Evolutionary conservation across 2,888 invertebrate species (phyloP).

Genomic region (Caenorhabditis panamensis): DNA sequence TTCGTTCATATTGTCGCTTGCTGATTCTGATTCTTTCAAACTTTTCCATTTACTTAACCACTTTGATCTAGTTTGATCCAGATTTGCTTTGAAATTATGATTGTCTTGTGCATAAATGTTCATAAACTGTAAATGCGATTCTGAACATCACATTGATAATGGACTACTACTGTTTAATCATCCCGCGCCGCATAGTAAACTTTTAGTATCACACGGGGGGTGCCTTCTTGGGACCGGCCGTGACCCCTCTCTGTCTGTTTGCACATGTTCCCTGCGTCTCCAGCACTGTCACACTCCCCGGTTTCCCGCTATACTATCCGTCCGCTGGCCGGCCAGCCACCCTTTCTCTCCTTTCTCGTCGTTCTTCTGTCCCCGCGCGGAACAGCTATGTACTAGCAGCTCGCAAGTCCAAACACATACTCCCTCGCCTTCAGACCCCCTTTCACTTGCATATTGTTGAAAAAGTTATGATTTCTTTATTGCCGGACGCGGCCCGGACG

Average conservation of each 20-base stretch:
- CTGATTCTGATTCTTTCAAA: neutral
- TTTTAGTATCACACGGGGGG: neutral
- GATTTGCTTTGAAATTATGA: too few relatives aligned
- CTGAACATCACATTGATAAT: neutral
- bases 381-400: slow-evolving; percentile 32
- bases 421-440: neutral
- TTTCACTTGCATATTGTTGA: slow-evolving; percentile 3
- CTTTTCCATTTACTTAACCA: neutral
- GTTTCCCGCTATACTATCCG: slow-evolving; percentile 34
- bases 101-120: slow-evolving; percentile 18
- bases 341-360: slow-evolving; percentile 22
- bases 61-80: neutral
- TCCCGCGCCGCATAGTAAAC: slow-evolving; percentile 4
- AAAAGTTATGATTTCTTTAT: slow-evolving; percentile 17
- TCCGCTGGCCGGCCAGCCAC: neutral
- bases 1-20: slow-evolving; percentile 87
- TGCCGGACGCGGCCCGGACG: neutral
- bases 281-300: slow-evolving; percentile 14
- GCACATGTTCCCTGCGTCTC: slow-evolving; percentile 42
- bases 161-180: slow-evolving; percentile 3
- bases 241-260: slow-evolving; percentile 38
- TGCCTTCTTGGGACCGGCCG: slow-evolving; percentile 23
- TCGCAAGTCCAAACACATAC: neutral
- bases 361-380: slow-evolving; percentile 36
- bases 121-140: slow-evolving; percentile 3